Evolutionary conservation across 2,888 invertebrate genomes (phyloP).

Genomic region (Neoitamus cyanurus): DNA sequence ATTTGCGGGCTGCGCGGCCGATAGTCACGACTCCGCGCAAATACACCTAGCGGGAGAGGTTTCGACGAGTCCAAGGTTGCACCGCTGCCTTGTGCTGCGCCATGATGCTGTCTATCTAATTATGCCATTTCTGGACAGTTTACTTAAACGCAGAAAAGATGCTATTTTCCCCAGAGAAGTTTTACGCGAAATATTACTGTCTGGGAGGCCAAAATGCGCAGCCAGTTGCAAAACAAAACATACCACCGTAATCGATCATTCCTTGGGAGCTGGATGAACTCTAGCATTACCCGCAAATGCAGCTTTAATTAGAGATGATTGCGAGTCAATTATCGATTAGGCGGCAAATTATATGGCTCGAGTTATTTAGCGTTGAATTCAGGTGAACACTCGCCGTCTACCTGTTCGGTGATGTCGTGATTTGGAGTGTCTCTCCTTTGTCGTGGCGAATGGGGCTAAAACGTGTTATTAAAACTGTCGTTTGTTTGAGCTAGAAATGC

Average conservation of each 20-base stretch:
- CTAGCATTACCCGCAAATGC: neutral
- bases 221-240: neutral
- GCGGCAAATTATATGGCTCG: neutral
- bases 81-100: neutral
- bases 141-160: constrained; percentile 18
- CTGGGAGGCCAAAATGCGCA: neutral
- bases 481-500: neutral
- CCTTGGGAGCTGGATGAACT: neutral
- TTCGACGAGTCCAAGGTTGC: neutral
- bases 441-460: neutral
- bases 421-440: neutral
- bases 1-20: constrained; percentile 1
- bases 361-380: neutral
- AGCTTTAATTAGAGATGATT: constrained; percentile 29
- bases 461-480: neutral
- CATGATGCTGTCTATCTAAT: constrained; percentile 13
- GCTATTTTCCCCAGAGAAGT: neutral
- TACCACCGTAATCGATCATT: neutral
- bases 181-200: neutral
- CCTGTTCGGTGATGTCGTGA: neutral
- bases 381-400: constrained; percentile 5
- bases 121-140: constrained; percentile 33
- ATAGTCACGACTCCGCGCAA: constrained; percentile 2
- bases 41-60: neutral
- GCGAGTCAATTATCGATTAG: constrained; percentile 21